Percentiles rank a stretch among this genome's conserved stretches.
phyloP scores from a whole-genome alignment of 2,888 invertebrate species.

The Parasteatoda lunata region DNA sequence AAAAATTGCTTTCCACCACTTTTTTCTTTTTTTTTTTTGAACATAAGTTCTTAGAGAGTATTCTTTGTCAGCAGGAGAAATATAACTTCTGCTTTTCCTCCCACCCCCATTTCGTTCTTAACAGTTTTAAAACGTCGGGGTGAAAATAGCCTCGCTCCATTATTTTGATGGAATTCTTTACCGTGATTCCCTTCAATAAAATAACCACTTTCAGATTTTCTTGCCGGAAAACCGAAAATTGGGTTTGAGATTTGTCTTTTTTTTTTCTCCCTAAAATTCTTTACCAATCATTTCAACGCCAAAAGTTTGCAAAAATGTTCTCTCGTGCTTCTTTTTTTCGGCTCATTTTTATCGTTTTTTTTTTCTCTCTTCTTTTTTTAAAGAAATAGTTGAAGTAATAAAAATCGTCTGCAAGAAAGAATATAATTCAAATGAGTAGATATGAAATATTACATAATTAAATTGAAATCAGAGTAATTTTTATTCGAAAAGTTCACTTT shows the following conservation, averaged over 20 bases:
- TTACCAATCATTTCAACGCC: background rate
- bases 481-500: background rate
- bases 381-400: background rate
- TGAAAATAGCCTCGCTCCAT: conserved; percentile 3
- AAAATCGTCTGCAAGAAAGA: background rate
- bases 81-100: background rate
- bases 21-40: too few species aligned
- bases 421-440: background rate
- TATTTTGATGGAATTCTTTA: conserved; percentile 5
- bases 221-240: background rate
- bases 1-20: too few species aligned
- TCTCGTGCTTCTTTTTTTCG: too few species aligned
- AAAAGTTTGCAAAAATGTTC: background rate
- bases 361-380: background rate
- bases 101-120: background rate
- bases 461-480: background rate
- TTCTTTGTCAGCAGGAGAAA: too few species aligned
- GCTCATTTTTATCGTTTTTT: background rate
- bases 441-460: background rate
- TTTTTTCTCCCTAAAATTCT: background rate
- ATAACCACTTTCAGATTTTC: conserved; percentile 3
- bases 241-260: background rate
- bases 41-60: too few species aligned
- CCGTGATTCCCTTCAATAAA: conserved; percentile 5
- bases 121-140: conserved; percentile 5